Base-by-base conservation (phyloP, 2,113 vertebrate species). In the Pseudorhombus dupliciocellatus region DNA sequence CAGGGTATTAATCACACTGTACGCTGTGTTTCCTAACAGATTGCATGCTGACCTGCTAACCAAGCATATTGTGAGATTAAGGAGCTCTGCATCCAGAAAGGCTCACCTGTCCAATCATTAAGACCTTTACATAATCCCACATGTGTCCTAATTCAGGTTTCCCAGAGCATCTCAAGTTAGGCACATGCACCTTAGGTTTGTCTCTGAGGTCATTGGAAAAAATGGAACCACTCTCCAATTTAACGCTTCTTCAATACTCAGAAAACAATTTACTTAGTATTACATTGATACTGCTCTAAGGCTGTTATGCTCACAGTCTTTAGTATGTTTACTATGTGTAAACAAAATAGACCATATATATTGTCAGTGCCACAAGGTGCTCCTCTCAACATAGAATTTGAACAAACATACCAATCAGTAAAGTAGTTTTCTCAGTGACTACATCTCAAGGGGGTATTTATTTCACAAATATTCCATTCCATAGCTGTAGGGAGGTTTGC, bases 51-150 rank as follows among this genome's bases (percentile, higher is more conserved):
- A 88, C 86, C 83, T 2, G 84, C 84, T 87, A 83, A 78, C 60
- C 77, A 72, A 81, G 83, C 88, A 86, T 64, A 79, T 80, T 84
- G 74, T 34, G 65, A 72, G 85, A 88, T 87, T 90, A 88, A 40
- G 67, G 78, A 65, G 66, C 52, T 79, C 75, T 30, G 25, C 75
- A 63, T 71, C 44, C 53, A 71, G 64, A 59, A 51, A 48, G 69
- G 73, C 81, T 85, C 81, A 89, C 84, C 85, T 85, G 84, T 75
- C 81, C 70, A 21, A 60, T 73, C 62, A 72, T 64, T 78, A 66
- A 87, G 28, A 67, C 64, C 18, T 2, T 3, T 22, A 54, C 25
- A 62, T 55, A 37, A 71, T 80, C 69, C 77, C 8, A 22, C 44
- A 9, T 25, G 56, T 55, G 52, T 73, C 60, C 18, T 7, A n/a